A percentile compares a stretch with the other conserved stretches of the same genome.
Evolutionary conservation across 2,888 invertebrate species (phyloP).

Genomic region (Thereva nobilitata): DNA sequence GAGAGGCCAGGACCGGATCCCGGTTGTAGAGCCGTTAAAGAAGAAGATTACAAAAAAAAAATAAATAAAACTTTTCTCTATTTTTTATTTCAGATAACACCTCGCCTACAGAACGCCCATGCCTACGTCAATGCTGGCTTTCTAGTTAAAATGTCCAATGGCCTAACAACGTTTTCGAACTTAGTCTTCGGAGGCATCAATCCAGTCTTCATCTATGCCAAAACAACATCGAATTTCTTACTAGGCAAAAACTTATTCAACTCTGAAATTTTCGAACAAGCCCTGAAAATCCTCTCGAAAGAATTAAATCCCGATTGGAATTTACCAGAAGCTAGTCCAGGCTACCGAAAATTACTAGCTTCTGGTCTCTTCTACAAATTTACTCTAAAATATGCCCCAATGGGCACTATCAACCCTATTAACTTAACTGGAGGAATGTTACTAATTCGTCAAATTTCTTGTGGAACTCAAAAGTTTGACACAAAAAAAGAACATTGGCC

Average conservation of each 20-base stretch:
- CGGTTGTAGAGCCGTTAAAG: too few relatives aligned
- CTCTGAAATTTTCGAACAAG: constrained; percentile 58
- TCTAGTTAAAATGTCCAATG: constrained; percentile 61
- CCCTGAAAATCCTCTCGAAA: constrained; percentile 59
- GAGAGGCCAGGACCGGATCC: too few relatives aligned
- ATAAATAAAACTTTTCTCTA: neutral
- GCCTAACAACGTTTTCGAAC: constrained; percentile 43
- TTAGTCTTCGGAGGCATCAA: constrained; percentile 68
- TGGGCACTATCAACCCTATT: constrained; percentile 58
- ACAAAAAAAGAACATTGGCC: constrained; percentile 71
- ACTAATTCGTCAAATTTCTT: constrained; percentile 64
- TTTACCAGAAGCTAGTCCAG: constrained; percentile 67
- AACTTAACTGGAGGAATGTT: constrained; percentile 62
- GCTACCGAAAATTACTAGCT: constrained; percentile 69
- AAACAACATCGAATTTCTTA: constrained; percentile 53
- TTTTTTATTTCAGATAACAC: constrained; percentile 60
- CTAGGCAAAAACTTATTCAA: constrained; percentile 59
- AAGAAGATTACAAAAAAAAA: too few relatives aligned
- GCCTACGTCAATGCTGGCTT: constrained; percentile 74
- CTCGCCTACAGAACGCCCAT: constrained; percentile 70
- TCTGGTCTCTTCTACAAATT: constrained; percentile 74
- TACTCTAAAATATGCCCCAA: constrained; percentile 62
- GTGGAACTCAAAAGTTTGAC: constrained; percentile 68
- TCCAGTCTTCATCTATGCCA: constrained; percentile 61
- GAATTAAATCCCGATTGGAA: constrained; percentile 67